Conservation (phyloP, 1,140 invertebrate species). For the Aradophagus sp. region DNA sequence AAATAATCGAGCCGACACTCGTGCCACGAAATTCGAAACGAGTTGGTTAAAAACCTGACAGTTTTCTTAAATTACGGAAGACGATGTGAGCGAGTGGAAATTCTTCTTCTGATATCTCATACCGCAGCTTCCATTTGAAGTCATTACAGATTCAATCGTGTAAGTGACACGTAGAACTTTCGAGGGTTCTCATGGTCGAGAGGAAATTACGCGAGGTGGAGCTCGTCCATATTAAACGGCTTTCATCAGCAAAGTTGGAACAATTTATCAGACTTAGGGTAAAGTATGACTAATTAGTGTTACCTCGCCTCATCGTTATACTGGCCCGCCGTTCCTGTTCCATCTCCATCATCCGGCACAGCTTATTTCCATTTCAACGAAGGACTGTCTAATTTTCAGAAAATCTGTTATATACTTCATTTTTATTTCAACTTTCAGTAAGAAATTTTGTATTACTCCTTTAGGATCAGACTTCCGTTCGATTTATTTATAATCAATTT, state of each 20-base stretch:
- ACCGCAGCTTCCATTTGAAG: conserved; percentile 41
- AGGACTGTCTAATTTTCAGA: conserved; percentile 52
- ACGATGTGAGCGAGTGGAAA: conserved; percentile 15
- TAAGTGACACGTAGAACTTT: conserved; percentile 58
- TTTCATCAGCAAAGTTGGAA: conserved; percentile 67
- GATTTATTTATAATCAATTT: no score
- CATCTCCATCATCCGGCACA: conserved; percentile 56
- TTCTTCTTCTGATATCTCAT: conserved; percentile 46
- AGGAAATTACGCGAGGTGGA: conserved; percentile 56
- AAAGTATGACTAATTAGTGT: conserved; percentile 70
- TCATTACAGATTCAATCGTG: conserved; percentile 60
- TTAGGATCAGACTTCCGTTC: no score
- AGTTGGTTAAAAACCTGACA: conserved; percentile 5
- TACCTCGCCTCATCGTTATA: conserved; percentile 63
- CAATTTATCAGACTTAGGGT: conserved; percentile 68
- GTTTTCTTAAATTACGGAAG: conserved; percentile 18
- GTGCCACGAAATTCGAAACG: no score
- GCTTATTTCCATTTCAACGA: conserved; percentile 55
- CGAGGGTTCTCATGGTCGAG: conserved; percentile 52
- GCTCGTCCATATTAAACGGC: conserved; percentile 66
- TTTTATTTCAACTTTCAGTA: no score
- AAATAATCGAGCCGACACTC: no score
- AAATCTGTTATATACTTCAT: conserved; percentile 28
- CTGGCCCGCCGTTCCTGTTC: conserved; percentile 48
- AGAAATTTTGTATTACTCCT: no score